Percentiles rank a stretch among this genome's conserved stretches.
Evolutionary conservation across 2,113 vertebrate genomes (phyloP).

Genomic region (Uropsilus gracilis): DNA sequence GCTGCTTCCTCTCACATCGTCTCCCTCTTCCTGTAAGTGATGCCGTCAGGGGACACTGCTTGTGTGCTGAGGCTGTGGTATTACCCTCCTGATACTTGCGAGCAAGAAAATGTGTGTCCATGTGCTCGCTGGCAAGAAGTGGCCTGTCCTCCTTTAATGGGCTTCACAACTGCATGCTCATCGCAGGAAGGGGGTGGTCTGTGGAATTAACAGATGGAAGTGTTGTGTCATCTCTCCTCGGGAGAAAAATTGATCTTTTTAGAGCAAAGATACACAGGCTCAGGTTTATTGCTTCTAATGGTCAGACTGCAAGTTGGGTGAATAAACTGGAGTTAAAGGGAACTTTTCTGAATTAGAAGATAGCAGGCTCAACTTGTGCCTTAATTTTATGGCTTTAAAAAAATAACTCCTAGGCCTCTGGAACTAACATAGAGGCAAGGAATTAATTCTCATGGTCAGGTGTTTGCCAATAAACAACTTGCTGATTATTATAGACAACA

Average conservation of each 20-base stretch:
- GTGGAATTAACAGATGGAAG: background rate
- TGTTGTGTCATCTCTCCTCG: background rate
- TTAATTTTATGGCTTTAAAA: background rate
- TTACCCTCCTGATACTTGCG: background rate
- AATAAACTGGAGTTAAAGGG: background rate
- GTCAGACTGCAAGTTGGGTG: background rate
- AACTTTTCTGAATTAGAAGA: background rate
- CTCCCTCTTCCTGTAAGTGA: constrained; percentile 94
- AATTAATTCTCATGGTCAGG: background rate
- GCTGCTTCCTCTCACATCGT: constrained; percentile 84
- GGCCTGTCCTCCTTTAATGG: background rate
- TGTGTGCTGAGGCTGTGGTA: accelerated
- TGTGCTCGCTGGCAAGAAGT: background rate
- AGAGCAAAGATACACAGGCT: background rate
- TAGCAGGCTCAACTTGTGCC: background rate
- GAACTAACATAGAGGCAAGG: background rate
- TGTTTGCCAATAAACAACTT: background rate
- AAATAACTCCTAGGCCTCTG: background rate
- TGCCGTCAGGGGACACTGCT: background rate
- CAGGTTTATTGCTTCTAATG: background rate
- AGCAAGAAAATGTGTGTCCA: background rate
- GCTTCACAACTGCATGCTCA: background rate
- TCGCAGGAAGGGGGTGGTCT: background rate
- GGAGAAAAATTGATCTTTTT: background rate
- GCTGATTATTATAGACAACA: background rate